phyloP scores from a whole-genome alignment of 2,113 vertebrate species.

The Tachysurus vachellii region DNA sequence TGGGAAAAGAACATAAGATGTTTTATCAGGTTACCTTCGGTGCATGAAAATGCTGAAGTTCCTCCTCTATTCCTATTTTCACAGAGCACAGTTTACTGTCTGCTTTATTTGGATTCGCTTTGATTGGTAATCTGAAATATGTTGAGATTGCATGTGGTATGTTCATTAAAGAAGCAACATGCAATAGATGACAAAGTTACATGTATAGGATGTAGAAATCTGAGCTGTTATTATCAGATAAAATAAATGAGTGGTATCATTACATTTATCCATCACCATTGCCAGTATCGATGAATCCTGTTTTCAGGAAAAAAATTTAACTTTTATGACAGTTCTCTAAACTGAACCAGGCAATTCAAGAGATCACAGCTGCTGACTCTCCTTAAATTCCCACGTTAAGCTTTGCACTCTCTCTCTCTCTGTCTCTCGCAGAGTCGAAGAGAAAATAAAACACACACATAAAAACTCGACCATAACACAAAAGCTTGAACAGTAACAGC shows the following conservation, averaged over 20 bases:
- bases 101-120: background rate
- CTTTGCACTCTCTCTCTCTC: background rate
- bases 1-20: background rate
- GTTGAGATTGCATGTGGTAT: background rate
- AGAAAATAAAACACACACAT: conserved; percentile 13
- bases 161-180: background rate
- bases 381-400: conserved; percentile 34
- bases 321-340: conserved; percentile 34
- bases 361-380: conserved; percentile 35
- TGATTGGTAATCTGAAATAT: background rate
- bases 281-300: background rate
- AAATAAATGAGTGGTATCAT: background rate
- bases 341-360: conserved; percentile 36
- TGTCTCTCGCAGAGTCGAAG: background rate
- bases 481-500: conserved; percentile 39
- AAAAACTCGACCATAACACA: conserved; percentile 24
- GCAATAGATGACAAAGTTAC: background rate
- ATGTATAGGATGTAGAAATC: background rate
- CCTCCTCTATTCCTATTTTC: background rate
- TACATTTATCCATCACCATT: background rate
- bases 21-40: background rate
- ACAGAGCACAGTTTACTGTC: background rate
- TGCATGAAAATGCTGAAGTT: background rate
- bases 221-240: background rate
- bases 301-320: conserved; percentile 9